Evolutionary conservation across 1,140 invertebrate genomes (phyloP).

Genomic region (Manduca sexta): DNA sequence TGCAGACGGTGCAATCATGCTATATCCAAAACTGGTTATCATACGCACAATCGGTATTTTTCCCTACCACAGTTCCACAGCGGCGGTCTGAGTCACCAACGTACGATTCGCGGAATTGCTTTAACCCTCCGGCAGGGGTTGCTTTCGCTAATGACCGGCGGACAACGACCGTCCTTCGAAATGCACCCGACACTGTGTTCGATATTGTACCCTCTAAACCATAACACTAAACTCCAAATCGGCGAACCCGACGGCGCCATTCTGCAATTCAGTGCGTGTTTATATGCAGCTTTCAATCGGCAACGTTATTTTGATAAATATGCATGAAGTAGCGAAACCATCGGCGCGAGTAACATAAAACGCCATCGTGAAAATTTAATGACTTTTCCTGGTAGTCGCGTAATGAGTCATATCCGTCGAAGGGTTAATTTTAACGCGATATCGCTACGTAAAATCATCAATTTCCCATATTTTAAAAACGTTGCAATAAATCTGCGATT

Average conservation of each 20-base stretch:
- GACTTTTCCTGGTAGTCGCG: constrained; percentile 63
- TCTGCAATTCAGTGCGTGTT: constrained; percentile 65
- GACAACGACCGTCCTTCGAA: constrained; percentile 47
- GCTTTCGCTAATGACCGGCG: constrained; percentile 57
- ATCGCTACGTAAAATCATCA: constrained; percentile 51
- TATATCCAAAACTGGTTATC: constrained; percentile 37
- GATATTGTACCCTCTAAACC: constrained; percentile 55
- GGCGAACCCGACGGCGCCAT: constrained; percentile 27
- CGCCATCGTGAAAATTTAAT: constrained; percentile 72
- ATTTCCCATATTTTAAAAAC: constrained; percentile 25
- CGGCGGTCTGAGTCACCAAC: constrained; percentile 44
- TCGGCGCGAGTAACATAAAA: constrained; percentile 62
- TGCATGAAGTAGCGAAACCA: constrained; percentile 68
- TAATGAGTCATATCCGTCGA: constrained; percentile 69
- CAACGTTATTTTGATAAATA: constrained; percentile 72
- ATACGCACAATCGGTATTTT: constrained; percentile 51
- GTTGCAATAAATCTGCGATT: no score
- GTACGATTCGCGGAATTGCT: constrained; percentile 47
- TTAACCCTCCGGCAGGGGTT: constrained; percentile 49
- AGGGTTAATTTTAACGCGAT: constrained; percentile 64
- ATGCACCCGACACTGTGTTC: constrained; percentile 38
- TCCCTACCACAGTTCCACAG: constrained; percentile 31
- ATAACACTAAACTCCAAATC: constrained; percentile 55
- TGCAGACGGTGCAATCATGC: constrained; percentile 22
- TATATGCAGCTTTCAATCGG: constrained; percentile 70